Base-by-base conservation (phyloP, 2,888 invertebrate species). In the Pardosa pseudoannulata region DNA sequence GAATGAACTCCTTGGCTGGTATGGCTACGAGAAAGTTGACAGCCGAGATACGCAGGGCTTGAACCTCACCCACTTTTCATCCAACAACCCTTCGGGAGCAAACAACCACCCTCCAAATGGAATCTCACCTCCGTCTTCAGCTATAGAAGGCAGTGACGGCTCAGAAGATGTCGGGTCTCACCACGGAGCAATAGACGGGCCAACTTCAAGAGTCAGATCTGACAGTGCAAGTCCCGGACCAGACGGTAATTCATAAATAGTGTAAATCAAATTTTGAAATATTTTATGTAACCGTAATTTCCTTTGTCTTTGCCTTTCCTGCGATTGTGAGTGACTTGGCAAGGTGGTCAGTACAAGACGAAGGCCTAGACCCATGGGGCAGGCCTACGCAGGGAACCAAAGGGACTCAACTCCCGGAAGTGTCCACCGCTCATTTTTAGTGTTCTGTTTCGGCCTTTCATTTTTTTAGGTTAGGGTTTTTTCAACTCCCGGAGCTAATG, bases 1-100 rank as follows among this genome's bases (percentile, higher is more conserved):
- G 96, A 97, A 96, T 91, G 97, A 97, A 92, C 93, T 97, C 87
- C 93, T 97, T 29, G 96, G 97, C 64, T 96, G 96, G 96, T 97
- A 97, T 92, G 97, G 97, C 1, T 97, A 97, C 91, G 95, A 94
- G 88, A 94, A 94, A 89, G 93, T 94, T 68, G 95, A 95, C 92
- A 93, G 95, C 39, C 92, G 94, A 74, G 94, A 94, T 90, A 93
- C 94, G 11, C 92, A 94, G 75, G 93, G 94, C 29, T 91, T 93
- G 90, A 90, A 92, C 90, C 88, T 91, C 75, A 91, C 91, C 28
- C 89, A 90, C 67, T 91, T 90, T 88, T 89, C 90, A 1, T 78
- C 86, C 16, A 79, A 65, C 65, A 72, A 74, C 39, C n/a, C n/a
- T n/a, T 76, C 79, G 32, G 41, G 74, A 50, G n/a, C n/a, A n/a